Percentiles rank a stretch among this genome's conserved stretches.
phyloP scores from a whole-genome alignment of 2,888 invertebrate species.

The Meliscaeva auricollis region DNA sequence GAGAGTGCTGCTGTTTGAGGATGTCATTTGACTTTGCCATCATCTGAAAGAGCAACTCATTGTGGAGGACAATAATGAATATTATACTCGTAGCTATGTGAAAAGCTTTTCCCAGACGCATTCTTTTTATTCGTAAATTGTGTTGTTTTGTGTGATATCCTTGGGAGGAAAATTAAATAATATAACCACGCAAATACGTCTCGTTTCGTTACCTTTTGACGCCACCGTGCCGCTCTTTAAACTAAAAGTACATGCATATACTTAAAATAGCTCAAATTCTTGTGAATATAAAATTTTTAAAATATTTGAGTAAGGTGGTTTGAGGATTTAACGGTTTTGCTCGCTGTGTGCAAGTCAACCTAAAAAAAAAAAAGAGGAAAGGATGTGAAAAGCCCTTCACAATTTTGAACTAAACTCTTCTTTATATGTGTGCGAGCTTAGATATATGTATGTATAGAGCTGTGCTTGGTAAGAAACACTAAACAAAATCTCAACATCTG shows the following conservation, averaged over 20 bases:
- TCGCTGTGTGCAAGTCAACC: background rate
- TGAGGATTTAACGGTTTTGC: background rate
- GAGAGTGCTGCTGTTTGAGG: constrained; percentile 27
- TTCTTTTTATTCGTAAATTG: constrained; percentile 21
- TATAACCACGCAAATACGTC: constrained; percentile 19
- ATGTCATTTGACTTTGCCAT: constrained; percentile 40
- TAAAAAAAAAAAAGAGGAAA: background rate
- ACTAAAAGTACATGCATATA: background rate
- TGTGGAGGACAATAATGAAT: constrained; percentile 25
- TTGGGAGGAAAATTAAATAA: constrained; percentile 15
- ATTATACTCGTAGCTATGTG: background rate
- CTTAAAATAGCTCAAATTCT: constrained; percentile 14
- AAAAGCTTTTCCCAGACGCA: constrained; percentile 36
- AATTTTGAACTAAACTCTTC: constrained; percentile 11
- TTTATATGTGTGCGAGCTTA: background rate
- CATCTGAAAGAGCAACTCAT: constrained; percentile 31
- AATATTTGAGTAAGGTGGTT: background rate
- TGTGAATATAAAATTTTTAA: background rate
- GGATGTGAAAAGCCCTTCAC: constrained; percentile 3
- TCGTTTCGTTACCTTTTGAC: constrained; percentile 22
- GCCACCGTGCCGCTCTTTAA: background rate
- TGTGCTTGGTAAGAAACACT: background rate
- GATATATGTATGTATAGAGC: background rate
- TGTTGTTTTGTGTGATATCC: constrained; percentile 24
- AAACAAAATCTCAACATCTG: constrained; percentile 39